Percentiles rank a stretch among this genome's conserved stretches.
Evolutionary conservation across 2,888 invertebrate genomes (phyloP).

Genomic region (Nebria brevicollis): DNA sequence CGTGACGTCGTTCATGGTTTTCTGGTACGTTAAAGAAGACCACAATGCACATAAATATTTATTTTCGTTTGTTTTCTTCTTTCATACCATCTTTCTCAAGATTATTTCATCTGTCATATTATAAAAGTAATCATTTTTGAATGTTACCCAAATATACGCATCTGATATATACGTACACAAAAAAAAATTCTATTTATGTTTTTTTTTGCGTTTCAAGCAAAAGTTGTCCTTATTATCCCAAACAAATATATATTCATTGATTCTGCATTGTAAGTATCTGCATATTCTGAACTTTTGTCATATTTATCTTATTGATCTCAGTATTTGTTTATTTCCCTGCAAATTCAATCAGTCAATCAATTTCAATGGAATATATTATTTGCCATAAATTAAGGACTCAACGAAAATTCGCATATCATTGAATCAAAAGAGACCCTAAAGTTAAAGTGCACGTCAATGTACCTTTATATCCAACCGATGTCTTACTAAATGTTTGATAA

Average conservation of each 20-base stretch:
- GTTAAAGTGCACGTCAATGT: not conserved
- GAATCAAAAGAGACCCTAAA: not conserved
- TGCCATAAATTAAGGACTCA: not conserved
- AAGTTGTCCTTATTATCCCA: no score
- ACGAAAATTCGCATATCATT: not conserved
- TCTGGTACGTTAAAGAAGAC: not conserved
- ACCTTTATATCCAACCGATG: not conserved
- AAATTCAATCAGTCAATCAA: not conserved
- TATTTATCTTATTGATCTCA: no score
- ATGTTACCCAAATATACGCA: not conserved
- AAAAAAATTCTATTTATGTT: no score
- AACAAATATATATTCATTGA: no score
- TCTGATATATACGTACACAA: no score
- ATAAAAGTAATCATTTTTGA: not conserved
- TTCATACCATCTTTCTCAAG: not conserved
- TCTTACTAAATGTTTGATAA: constrained; percentile 7
- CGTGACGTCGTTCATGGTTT: not conserved
- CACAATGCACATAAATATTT: not conserved
- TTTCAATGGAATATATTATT: not conserved
- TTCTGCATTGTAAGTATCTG: no score
- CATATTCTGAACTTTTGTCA: no score
- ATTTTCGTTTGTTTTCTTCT: not conserved
- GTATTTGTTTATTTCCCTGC: no score
- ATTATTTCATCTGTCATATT: not conserved
- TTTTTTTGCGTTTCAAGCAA: no score